Base-by-base conservation (phyloP, 2,113 vertebrate genomes). In the Apaloderma vittatum region DNA sequence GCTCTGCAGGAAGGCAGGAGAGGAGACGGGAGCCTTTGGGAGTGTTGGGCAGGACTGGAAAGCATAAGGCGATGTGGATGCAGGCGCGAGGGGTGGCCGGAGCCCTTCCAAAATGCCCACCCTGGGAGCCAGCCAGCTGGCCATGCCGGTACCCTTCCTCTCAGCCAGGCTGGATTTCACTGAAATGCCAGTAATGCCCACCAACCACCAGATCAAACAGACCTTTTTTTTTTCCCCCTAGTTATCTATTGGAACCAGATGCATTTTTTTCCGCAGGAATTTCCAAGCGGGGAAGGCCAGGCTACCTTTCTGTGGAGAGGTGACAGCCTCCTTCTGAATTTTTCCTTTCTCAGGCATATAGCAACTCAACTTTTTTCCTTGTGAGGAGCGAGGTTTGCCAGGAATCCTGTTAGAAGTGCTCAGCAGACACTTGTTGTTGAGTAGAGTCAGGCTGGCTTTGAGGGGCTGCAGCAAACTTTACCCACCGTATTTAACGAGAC, bases 361-460 rank as follows among this genome's bases (percentile, higher is more conserved):
- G 34, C 27, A 70, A 36, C 7, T 14, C 52, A 62, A 24, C 15
- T 6, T 55, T 85, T 65, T 52, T 14, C 15, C 66, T 61, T 30
- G 51, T 12, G 20, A 11, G 32, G 27, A 61, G 81, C 11, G 11
- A 58, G 58, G 26, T 85, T 82, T 84, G 12, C 51, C 40, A 68
- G 84, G 37, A 83, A 32, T 12, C n/a, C 45, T 2, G 13, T 5
- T 15, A 15, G 68, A 61, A 65, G 68, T 6, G 70, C 51, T 86
- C 15, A 36, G 76, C 68, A 46, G 92, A 84, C 90, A 92, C 96
- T 97, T 96, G 94, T 93, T 97, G 95, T 96, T 8, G 45, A 58
- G 59, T 6, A 49, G 27, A 76, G 72, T 61, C 5, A 24, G 58
- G 68, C 11, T 88, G 2, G 49, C 63, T 91, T 23, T 12, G 55